phyloP scores from a whole-genome alignment of 2,888 invertebrate species.

The Epinotia brunnichana region DNA sequence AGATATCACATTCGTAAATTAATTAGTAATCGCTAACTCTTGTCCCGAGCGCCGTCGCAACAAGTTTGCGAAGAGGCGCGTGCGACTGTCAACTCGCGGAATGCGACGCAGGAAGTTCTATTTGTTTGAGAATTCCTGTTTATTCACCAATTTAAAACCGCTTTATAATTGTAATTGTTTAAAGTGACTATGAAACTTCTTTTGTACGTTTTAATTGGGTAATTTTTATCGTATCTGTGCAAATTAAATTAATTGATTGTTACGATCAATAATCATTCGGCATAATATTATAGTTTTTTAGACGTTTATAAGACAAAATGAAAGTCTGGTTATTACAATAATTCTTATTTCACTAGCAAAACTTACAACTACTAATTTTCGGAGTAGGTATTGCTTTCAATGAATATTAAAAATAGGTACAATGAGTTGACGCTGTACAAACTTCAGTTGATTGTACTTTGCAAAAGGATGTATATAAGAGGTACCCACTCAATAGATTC shows the following conservation, averaged over 20 bases:
- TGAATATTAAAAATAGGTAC: too few relatives aligned
- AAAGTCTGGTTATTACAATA: not conserved
- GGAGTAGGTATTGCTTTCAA: too few relatives aligned
- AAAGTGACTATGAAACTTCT: not conserved
- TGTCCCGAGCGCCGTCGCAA: not conserved
- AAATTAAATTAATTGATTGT: not conserved
- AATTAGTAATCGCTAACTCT: not conserved
- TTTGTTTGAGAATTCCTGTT: slow-evolving; percentile 44
- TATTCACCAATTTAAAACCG: slow-evolving; percentile 26
- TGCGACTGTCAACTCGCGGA: slow-evolving; percentile 38
- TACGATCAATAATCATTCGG: not conserved
- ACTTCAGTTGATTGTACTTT: too few relatives aligned
- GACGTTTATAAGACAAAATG: not conserved
- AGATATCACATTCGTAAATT: too few relatives aligned
- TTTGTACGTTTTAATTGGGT: not conserved
- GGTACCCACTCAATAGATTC: too few relatives aligned
- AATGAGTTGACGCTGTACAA: too few relatives aligned
- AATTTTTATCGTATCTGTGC: not conserved
- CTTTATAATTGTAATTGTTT: not conserved
- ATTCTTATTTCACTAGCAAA: not conserved
- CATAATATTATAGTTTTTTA: not conserved
- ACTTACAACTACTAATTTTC: not conserved
- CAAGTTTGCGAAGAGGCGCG: slow-evolving; percentile 25
- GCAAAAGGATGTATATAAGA: too few relatives aligned
- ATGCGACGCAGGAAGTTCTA: slow-evolving; percentile 48